Evolutionary conservation across 2,113 vertebrate species (phyloP).

Genomic region (Struthidea cinerea): DNA sequence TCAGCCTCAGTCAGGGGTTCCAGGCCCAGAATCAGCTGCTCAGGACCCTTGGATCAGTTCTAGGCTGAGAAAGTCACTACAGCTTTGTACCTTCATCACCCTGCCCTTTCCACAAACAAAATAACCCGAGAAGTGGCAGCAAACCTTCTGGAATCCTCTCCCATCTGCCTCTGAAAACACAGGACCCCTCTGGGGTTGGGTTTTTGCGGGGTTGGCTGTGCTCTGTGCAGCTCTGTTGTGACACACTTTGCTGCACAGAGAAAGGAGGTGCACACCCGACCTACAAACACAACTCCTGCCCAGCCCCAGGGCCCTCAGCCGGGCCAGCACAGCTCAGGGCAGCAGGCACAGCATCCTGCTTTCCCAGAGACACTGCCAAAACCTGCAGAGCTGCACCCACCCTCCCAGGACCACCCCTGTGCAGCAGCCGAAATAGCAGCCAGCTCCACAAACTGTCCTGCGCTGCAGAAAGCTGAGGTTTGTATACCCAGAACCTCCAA

Average conservation of each 20-base stretch:
- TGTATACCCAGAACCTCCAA: accelerated
- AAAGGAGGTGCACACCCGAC: accelerated
- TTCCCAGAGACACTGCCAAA: not conserved
- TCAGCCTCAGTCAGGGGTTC: not conserved
- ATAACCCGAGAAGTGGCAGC: not conserved
- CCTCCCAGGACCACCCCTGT: not conserved
- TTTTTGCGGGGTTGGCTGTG: not conserved
- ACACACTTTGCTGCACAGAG: not conserved
- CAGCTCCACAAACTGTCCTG: not conserved
- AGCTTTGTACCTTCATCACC: not conserved
- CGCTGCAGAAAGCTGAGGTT: not conserved
- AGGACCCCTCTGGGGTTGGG: accelerated
- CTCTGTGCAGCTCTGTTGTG: not conserved
- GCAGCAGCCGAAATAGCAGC: not conserved
- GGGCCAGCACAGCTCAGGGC: not conserved
- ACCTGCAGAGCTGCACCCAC: not conserved
- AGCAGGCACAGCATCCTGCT: not conserved
- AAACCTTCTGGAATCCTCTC: not conserved
- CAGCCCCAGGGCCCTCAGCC: not conserved
- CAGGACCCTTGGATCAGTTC: not conserved
- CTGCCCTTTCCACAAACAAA: not conserved
- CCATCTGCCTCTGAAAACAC: not conserved
- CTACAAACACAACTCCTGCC: not conserved
- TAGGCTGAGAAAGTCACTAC: not conserved
- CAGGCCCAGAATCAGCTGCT: not conserved